These are phyloP conservation scores for Halesus radiatus DNA, from an alignment of 1,140 invertebrate species.

Conservation along the genomic window DNA sequence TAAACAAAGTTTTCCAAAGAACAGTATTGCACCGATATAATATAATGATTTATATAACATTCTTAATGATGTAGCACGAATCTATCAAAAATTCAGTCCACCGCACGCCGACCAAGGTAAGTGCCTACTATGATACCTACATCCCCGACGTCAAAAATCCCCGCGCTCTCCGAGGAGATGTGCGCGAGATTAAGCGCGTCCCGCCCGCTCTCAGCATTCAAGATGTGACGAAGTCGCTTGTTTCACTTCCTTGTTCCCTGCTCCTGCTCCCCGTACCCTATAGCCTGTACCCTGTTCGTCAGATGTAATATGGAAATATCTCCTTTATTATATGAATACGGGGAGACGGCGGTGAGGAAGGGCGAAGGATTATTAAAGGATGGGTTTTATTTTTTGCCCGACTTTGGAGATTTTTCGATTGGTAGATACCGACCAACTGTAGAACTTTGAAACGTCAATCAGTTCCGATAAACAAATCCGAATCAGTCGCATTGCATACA, in stretches of 20 bases:
- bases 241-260: slow-evolving; percentile 14
- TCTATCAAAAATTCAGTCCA: background rate
- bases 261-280: background rate
- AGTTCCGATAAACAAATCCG: too few relatives aligned
- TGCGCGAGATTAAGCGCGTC: slow-evolving; percentile 51
- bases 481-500: too few relatives aligned
- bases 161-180: slow-evolving; percentile 35
- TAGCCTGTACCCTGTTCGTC: background rate
- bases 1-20: too few relatives aligned
- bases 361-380: background rate
- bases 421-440: too few relatives aligned
- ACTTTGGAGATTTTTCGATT: too few relatives aligned
- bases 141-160: slow-evolving; percentile 32
- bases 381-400: background rate
- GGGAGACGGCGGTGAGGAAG: background rate
- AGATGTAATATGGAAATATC: slow-evolving; percentile 36
- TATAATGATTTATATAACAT: too few relatives aligned
- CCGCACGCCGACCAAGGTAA: slow-evolving; percentile 8
- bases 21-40: too few relatives aligned
- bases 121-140: background rate
- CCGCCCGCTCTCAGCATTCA: slow-evolving; percentile 36
- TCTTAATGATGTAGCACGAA: too few relatives aligned
- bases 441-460: too few relatives aligned
- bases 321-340: slow-evolving; percentile 47
- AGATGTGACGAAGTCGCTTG: slow-evolving; percentile 54